These are phyloP conservation scores for Xiphophorus maculatus DNA, from an alignment of 2,113 vertebrate species.

Conservation along the genomic window DNA sequence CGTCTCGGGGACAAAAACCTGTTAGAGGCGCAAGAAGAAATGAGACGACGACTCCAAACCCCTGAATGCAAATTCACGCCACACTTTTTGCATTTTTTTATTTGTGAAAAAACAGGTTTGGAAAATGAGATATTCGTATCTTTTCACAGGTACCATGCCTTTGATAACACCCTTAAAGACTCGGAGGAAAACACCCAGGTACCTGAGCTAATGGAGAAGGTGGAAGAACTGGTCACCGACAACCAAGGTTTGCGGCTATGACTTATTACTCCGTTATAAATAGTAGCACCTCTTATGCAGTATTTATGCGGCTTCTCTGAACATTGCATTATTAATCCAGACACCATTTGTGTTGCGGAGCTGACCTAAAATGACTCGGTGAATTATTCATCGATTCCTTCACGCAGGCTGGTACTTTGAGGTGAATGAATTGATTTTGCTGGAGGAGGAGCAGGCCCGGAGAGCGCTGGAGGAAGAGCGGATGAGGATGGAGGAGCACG, in stretches of 20 bases:
- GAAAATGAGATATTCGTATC: background rate
- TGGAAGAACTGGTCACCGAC: slow-evolving; percentile 80
- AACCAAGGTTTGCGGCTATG: slow-evolving; percentile 65
- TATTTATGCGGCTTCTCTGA: background rate
- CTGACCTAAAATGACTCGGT: background rate
- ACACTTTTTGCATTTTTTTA: background rate
- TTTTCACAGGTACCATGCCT: slow-evolving; percentile 72
- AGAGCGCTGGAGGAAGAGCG: slow-evolving; percentile 74
- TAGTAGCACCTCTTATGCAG: too few species aligned
- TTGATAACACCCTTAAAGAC: slow-evolving; percentile 76
- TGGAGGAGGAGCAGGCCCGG: slow-evolving; percentile 74
- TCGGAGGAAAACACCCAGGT: slow-evolving; percentile 77
- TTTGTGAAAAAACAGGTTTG: background rate
- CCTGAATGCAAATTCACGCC: too few species aligned
- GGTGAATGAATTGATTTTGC: slow-evolving; percentile 76
- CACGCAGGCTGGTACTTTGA: slow-evolving; percentile 79
- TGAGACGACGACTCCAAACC: background rate
- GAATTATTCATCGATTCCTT: background rate
- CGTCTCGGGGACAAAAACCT: too few species aligned
- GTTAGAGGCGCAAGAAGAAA: too few species aligned
- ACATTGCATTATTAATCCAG: background rate
- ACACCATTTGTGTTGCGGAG: background rate
- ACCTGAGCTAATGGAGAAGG: slow-evolving; percentile 78
- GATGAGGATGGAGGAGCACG: slow-evolving; percentile 74
- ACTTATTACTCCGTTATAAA: background rate